Evolutionary conservation across 2,888 invertebrate genomes (phyloP).

Genomic region (Lithophane ornitopus): DNA sequence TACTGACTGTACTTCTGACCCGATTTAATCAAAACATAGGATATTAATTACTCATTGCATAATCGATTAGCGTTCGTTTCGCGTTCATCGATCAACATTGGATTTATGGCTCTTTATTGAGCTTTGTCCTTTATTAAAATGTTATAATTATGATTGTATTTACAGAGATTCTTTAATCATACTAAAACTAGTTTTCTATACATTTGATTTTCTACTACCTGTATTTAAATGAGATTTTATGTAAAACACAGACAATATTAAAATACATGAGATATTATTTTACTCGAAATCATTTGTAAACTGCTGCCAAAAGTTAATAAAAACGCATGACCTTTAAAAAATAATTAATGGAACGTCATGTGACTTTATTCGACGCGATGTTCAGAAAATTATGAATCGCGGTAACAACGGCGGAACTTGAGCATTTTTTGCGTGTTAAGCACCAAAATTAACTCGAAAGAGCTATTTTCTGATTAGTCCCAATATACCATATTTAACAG

Average conservation of each 20-base stretch:
- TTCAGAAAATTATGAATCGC: conserved; percentile 2
- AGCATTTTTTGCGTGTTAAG: conserved; percentile 3
- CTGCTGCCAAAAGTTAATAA: conserved; percentile 47
- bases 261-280: conserved; percentile 37
- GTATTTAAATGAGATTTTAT: conserved; percentile 63
- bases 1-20: not conserved
- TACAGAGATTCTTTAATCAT: conserved; percentile 66
- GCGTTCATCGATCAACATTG: conserved; percentile 5
- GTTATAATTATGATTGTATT: conserved; percentile 54
- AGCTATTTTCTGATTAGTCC: not conserved
- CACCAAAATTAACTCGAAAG: not conserved
- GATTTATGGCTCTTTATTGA: conserved; percentile 16
- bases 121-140: conserved; percentile 28
- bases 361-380: conserved; percentile 11
- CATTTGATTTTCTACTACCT: conserved; percentile 35
- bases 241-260: conserved; percentile 20
- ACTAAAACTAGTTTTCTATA: conserved; percentile 41
- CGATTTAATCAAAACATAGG: conserved; percentile 13
- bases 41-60: conserved; percentile 33
- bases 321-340: conserved; percentile 20
- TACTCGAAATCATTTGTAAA: conserved; percentile 7
- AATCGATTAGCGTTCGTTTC: conserved; percentile 24
- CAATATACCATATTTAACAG: not conserved
- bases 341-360: conserved; percentile 1
- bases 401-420: conserved; percentile 4